A percentile compares a stretch with the other conserved stretches of the same genome.
phyloP scores from a whole-genome alignment of 2,888 invertebrate species.

The Ectobius pallidus region DNA sequence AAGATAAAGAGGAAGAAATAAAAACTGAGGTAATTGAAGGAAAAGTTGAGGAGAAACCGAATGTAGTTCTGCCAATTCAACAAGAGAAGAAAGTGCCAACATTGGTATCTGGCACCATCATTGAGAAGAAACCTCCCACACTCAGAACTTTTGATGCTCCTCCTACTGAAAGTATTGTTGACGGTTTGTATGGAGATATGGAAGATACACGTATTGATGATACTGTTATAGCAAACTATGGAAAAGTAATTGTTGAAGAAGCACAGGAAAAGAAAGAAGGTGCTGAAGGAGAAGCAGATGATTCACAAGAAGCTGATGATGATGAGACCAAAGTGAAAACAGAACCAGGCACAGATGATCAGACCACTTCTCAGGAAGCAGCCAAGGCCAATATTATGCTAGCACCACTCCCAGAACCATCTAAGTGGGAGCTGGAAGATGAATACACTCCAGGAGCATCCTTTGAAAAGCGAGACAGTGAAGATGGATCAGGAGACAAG shows the following conservation, averaged over 20 bases:
- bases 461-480: slow-evolving; percentile 48
- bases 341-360: slow-evolving; percentile 58
- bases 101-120: neutral
- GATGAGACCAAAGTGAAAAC: slow-evolving; percentile 64
- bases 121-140: slow-evolving; percentile 42
- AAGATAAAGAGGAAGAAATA: slow-evolving; percentile 51
- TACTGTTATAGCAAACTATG: slow-evolving; percentile 44
- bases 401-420: slow-evolving; percentile 77
- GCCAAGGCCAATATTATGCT: slow-evolving; percentile 64
- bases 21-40: slow-evolving; percentile 44
- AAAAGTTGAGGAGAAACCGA: slow-evolving; percentile 53
- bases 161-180: slow-evolving; percentile 46
- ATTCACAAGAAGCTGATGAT: slow-evolving; percentile 42
- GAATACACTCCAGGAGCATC: slow-evolving; percentile 51
- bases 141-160: slow-evolving; percentile 30
- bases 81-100: slow-evolving; percentile 9
- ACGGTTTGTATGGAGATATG: slow-evolving; percentile 51
- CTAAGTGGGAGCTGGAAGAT: slow-evolving; percentile 88
- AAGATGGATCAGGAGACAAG: slow-evolving; percentile 54
- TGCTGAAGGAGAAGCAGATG: slow-evolving; percentile 45
- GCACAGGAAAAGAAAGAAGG: slow-evolving; percentile 47
- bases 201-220: slow-evolving; percentile 49
- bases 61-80: neutral
- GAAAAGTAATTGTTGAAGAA: slow-evolving; percentile 48
- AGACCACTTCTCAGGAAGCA: slow-evolving; percentile 43